Conservation (phyloP, 2,888 invertebrate species). For the Tipula vernalis region DNA sequence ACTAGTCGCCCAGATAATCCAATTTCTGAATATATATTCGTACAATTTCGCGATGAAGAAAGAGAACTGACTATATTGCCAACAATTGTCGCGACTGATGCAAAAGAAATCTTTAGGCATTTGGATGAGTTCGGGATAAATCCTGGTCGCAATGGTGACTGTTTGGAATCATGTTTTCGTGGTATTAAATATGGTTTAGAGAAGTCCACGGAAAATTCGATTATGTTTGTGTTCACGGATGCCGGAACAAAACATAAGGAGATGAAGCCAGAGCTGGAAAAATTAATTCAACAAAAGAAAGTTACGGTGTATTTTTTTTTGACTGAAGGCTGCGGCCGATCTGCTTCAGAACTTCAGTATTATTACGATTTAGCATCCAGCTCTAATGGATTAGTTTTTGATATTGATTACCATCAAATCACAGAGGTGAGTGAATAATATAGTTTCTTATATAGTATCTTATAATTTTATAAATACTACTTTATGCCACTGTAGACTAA, state of each 20-base stretch:
- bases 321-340: not conserved
- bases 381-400: not conserved
- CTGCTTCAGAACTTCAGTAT: not conserved
- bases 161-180: not conserved
- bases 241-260: not conserved
- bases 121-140: not conserved
- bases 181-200: not conserved
- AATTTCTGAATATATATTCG: conserved; percentile 59
- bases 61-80: not conserved
- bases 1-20: conserved; percentile 45
- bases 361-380: not conserved
- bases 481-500: no score
- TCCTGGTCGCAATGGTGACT: not conserved
- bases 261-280: not conserved
- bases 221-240: not conserved
- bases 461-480: no score
- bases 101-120: not conserved
- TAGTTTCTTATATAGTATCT: no score
- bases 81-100: not conserved
- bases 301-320: not conserved
- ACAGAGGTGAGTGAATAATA: not conserved
- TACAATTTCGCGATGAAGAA: conserved; percentile 52
- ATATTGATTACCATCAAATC: not conserved
- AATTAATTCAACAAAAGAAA: not conserved
- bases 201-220: not conserved